These are phyloP conservation scores for Synergus umbraculus DNA, from an alignment of 2,888 invertebrate genomes.

Conservation along the genomic window DNA sequence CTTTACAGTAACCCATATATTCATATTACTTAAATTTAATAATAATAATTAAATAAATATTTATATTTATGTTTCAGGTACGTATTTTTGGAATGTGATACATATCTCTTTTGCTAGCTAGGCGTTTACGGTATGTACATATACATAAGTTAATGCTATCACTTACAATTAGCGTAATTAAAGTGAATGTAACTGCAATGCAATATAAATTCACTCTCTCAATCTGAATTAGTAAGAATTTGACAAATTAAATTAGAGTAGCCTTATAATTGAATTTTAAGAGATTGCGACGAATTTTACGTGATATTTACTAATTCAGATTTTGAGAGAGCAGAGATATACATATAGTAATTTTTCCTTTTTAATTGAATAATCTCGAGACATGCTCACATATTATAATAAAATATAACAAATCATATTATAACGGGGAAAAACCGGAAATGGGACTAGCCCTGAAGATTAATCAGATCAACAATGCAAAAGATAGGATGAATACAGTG, in stretches of 20 bases:
- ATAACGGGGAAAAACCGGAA: background rate
- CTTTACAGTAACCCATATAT: background rate
- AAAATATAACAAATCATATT: background rate
- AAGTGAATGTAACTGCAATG: too few relatives aligned
- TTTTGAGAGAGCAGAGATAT: too few relatives aligned
- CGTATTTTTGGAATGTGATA: background rate
- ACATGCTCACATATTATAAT: background rate
- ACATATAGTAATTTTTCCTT: background rate
- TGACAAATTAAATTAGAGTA: too few relatives aligned
- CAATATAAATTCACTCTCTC: too few relatives aligned
- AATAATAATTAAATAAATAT: background rate
- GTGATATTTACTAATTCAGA: too few relatives aligned
- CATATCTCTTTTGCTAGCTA: background rate
- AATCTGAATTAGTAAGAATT: too few relatives aligned
- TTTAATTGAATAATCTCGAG: background rate
- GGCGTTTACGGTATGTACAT: background rate
- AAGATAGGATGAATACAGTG: conserved; percentile 36
- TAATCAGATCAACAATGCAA: background rate
- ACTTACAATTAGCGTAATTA: too few relatives aligned
- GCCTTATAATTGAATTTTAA: too few relatives aligned
- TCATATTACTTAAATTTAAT: too few relatives aligned
- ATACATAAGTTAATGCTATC: background rate
- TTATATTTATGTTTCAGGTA: background rate
- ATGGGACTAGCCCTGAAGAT: background rate
- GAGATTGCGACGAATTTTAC: too few relatives aligned